Evolutionary conservation across 2,888 invertebrate genomes (phyloP).

Genomic region (Nemotelus nigrinus): DNA sequence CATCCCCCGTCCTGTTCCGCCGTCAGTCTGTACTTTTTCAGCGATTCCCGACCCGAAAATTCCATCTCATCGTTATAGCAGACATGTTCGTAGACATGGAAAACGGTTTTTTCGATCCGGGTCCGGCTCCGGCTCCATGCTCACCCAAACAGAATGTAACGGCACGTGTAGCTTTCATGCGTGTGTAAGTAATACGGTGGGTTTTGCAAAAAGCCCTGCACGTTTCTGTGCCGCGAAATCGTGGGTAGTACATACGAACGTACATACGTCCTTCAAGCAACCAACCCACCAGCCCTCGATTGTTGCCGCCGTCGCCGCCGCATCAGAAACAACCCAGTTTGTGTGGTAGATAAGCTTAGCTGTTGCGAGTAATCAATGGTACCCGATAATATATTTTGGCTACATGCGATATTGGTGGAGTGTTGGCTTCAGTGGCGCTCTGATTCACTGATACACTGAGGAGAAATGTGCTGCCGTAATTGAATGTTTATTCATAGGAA

Average conservation of each 20-base stretch:
- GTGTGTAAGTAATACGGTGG: slow-evolving; percentile 23
- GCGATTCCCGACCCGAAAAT: background rate
- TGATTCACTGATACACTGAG: no score
- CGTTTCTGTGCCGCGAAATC: background rate
- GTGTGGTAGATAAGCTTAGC: slow-evolving; percentile 5
- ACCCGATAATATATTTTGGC: slow-evolving; percentile 17
- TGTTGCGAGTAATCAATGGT: background rate
- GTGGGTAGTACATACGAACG: no score
- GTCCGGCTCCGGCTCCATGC: slow-evolving; percentile 33
- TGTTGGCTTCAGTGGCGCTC: no score
- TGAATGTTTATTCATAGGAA: no score
- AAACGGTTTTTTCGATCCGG: slow-evolving; percentile 44
- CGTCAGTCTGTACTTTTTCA: background rate
- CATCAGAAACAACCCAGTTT: slow-evolving; percentile 44
- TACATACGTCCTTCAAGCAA: no score
- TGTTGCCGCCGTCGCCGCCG: slow-evolving; percentile 2
- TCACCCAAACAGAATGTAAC: slow-evolving; percentile 48
- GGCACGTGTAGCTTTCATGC: slow-evolving; percentile 42
- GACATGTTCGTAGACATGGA: slow-evolving; percentile 49
- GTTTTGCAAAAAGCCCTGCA: slow-evolving; percentile 5
- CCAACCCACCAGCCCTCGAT: background rate
- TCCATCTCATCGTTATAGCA: slow-evolving; percentile 46
- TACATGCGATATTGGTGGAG: background rate
- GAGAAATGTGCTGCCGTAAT: no score
- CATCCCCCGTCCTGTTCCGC: background rate